phyloP scores from a whole-genome alignment of 2,888 invertebrate genomes.

The Monoplex corrugatus region DNA sequence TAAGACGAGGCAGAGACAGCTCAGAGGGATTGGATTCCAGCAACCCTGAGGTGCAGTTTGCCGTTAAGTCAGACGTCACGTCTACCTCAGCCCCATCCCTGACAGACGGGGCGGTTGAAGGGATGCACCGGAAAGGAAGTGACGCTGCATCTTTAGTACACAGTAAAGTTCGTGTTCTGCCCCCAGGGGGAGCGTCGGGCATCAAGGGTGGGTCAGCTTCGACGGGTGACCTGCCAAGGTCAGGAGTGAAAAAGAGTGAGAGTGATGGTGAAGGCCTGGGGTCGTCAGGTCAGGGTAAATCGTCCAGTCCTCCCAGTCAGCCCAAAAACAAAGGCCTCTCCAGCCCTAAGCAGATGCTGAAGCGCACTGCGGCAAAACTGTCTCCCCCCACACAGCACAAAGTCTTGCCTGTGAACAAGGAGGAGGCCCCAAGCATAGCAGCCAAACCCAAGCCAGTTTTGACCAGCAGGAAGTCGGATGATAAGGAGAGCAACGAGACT shows the following conservation, averaged over 20 bases:
- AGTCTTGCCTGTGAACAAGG: background rate
- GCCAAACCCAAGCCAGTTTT: constrained; percentile 53
- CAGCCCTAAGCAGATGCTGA: constrained; percentile 60
- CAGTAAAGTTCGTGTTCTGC: constrained; percentile 54
- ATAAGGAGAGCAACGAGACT: background rate
- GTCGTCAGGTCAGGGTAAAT: background rate
- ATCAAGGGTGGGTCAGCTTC: background rate
- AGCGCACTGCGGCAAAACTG: constrained; percentile 53
- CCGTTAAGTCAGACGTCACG: constrained; percentile 36
- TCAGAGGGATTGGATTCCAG: constrained; percentile 55
- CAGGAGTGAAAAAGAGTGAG: background rate
- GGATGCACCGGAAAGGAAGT: background rate
- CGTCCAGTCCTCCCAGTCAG: constrained; percentile 54
- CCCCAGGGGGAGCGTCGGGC: constrained; percentile 33
- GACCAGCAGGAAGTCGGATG: constrained; percentile 15
- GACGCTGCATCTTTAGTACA: constrained; percentile 51
- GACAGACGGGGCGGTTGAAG: background rate
- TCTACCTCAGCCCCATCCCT: constrained; percentile 17
- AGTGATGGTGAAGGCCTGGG: background rate
- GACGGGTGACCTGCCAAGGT: background rate
- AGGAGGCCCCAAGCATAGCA: constrained; percentile 10
- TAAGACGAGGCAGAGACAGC: constrained; percentile 66
- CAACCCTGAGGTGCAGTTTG: constrained; percentile 60
- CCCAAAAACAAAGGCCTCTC: constrained; percentile 55
- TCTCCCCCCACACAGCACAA: constrained; percentile 53